Base-by-base conservation (phyloP, 2,797 vertebrate genomes). In the Toxotes lorentzi region DNA sequence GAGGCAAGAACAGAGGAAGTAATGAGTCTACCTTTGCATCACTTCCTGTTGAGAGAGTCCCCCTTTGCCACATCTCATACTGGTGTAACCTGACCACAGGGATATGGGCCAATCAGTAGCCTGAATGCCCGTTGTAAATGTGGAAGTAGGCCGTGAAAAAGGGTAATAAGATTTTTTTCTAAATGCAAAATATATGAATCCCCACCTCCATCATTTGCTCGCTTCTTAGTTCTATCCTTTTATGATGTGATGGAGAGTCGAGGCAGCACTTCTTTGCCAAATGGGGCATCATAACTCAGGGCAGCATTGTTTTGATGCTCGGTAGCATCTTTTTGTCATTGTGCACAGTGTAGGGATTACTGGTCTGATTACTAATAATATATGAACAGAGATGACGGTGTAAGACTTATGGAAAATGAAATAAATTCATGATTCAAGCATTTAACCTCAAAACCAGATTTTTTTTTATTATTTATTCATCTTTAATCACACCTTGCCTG, bases 21-120 rank as follows among this genome's bases (percentile, higher is more conserved):
- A 27, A 27, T 54, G 23, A 71, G 23, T 61, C 24, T 6, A 35
- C 1, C 12, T 84, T 90, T 89, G 68, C 91, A 77, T 81, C 58
- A 91, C 56, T 84, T 92, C 88, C 88, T 83, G 56, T 86, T 91
- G 67, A 65, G 73, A 88, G 59, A 79, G 4, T 62, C 70, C 54
- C 8, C 0, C 13, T 75, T 88, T 75, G 80, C 84, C 85, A 83
- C 80, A 90, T 78, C 10, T 59, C 30, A 62, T 53, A 19, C 69
- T 71, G 32, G 24, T 71, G 72, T 59, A 81, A 89, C 38, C 17
- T 21, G 9, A 77, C 71, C 47, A 50, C 35, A 23, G 27, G 21
- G 35, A n/a, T 30, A 65, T 34, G 67, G 10, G 66, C 76, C 74
- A 90, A 92, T 85, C 76, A 79, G 60, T 67, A 4, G 27, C 27